Conservation (phyloP, 1,140 invertebrate genomes). For the Galleria mellonella region DNA sequence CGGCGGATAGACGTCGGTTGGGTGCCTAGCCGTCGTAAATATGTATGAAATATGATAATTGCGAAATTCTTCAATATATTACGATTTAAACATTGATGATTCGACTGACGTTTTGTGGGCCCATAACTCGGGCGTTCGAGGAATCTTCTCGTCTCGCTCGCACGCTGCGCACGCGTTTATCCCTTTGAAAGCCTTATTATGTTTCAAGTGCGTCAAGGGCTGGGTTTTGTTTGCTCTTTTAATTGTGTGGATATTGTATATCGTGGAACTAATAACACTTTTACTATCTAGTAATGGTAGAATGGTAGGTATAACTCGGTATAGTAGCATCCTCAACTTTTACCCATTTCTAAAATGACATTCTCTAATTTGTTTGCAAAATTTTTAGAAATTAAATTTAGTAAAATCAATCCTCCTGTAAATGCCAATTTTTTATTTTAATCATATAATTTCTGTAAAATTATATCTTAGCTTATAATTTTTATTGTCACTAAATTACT, state of each 20-base stretch:
- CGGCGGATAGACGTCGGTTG: conserved; percentile 58
- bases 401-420: no score
- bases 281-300: no score
- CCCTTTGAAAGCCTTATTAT: conserved; percentile 15
- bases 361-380: no score
- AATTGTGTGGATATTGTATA: conserved; percentile 14
- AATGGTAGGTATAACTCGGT: no score
- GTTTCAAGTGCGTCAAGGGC: conserved; percentile 14
- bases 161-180: conserved; percentile 8
- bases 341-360: no score
- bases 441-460: no score
- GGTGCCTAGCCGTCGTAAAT: conserved; percentile 70
- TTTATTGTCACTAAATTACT: no score
- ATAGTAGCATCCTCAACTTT: no score
- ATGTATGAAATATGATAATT: conserved; percentile 73
- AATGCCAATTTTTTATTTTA: no score
- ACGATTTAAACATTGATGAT: conserved; percentile 71
- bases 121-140: conserved; percentile 58
- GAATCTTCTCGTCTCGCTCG: conserved; percentile 33
- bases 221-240: conserved; percentile 24
- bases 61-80: conserved; percentile 73
- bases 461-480: no score
- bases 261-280: not conserved
- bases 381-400: no score
- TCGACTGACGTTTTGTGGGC: conserved; percentile 65